Evolutionary conservation across 2,888 invertebrate genomes (phyloP), one percentile per base, ranked within the genome.

Genomic region (Drosophila anomalata): DNA sequence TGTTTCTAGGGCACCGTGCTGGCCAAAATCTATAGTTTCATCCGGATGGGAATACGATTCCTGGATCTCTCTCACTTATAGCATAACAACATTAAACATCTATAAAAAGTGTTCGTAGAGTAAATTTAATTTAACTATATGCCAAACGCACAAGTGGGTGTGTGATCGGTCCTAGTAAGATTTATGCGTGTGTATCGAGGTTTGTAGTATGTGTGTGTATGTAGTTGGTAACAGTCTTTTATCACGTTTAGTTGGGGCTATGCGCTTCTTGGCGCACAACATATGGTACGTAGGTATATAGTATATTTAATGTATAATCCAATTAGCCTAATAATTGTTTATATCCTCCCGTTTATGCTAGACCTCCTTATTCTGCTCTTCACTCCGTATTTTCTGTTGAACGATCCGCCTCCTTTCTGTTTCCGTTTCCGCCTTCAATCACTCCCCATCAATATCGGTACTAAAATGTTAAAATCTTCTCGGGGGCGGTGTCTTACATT

Each of bases 151-250:
- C 29, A 6, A 26, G 29, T 44, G 12, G 31, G 22, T 57, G 22
- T 47, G 14, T 46, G 76, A 69, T 50, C 53, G 57, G 12, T 50
- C 22, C 53, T 67, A 46, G 46, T 67, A 66, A 67, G 60, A 56
- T 53, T 62, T 70, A 36, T 48, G 58, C 58, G 53, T 59, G 56
- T 59, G 66, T 72, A 57, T 68, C 67, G 56, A 69, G 74, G 71
- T 68, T 59, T 77, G 75, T 70, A 63, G 72, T 70, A 74, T 75
- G 44, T 75, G 56, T 71, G 42, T 63, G 29, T 65, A 42, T 61
- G 77, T 71, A 73, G 63, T 68, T 78, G 78, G 76, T 83, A 89
- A 89, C 89, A 89, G 89, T 89, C 89, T 89, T 89, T 84, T 87
- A 83, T 88, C 82, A 89, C 84, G 75, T 87, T 89, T 89, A 86